phyloP scores from a whole-genome alignment of 2,113 vertebrate species.

The Heloderma charlesbogerti region DNA sequence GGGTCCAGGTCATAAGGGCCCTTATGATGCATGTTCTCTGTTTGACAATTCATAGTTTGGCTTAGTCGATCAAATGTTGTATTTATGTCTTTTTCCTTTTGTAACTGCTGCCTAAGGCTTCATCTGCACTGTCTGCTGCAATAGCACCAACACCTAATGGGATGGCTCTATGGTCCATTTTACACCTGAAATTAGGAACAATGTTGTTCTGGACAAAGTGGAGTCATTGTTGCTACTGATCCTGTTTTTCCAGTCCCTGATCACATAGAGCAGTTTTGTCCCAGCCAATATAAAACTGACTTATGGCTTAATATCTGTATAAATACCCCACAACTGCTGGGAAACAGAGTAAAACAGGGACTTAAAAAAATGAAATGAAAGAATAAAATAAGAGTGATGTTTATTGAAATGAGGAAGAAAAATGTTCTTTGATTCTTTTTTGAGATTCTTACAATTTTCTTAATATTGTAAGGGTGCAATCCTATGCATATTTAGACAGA shows the following conservation, averaged over 20 bases:
- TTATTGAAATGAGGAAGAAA: not conserved
- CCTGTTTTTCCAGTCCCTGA: not conserved
- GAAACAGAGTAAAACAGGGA: not conserved
- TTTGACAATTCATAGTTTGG: not conserved
- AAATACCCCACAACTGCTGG: not conserved
- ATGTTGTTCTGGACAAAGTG: not conserved
- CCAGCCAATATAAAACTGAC: too few species aligned
- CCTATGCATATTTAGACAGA: too few species aligned
- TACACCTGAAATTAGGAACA: not conserved
- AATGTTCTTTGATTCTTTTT: too few species aligned
- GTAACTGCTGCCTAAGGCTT: not conserved
- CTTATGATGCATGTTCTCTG: too few species aligned
- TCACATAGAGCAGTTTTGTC: not conserved
- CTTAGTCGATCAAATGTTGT: not conserved
- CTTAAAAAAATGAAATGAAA: not conserved
- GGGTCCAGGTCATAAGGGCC: too few species aligned
- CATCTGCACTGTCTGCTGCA: not conserved
- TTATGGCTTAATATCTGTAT: not conserved
- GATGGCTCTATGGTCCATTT: not conserved
- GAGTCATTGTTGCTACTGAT: not conserved
- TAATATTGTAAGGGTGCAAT: not conserved
- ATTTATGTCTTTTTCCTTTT: not conserved
- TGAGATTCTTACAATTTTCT: slow-evolving; percentile 4
- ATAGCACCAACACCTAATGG: not conserved
- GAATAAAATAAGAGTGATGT: slow-evolving; percentile 5